Evolutionary conservation across 2,113 vertebrate species (phyloP), one percentile per base, ranked within the genome.

Genomic region (Origma solitaria): DNA sequence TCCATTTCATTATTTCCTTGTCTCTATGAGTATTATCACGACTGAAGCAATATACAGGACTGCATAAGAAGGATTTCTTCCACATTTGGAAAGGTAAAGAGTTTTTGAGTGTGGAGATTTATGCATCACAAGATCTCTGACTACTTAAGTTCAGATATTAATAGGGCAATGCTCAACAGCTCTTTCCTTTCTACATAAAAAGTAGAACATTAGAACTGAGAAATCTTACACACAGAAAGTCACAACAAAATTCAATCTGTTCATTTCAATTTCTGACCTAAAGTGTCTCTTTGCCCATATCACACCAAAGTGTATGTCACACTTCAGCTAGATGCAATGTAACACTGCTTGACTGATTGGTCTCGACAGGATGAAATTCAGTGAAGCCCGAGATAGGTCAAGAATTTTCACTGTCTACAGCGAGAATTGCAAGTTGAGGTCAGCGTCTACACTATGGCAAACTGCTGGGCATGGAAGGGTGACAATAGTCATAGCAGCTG

Each of bases 221-320:
- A 91, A 91, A 72, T 30, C 37, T 88, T 69, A 56, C 51, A 47
- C 31, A 27, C 27, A 58, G 8, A 22, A 25, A 73, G n/a, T 86
- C 78, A 90, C 64, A 31, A 3, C n/a, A 83, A 83, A 85, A 88
- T 44, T 30, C 38, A 60, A 40, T 61, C 53, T 91, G 56, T 45
- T 92, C 38, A 17, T 82, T 94, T 91, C 56, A 35, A 27, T 95
- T 91, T 87, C 81, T 94, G 83, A 96, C 80, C 70, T 51, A 30
- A 71, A 86, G 16, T 22, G 28, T 62, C 37, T 75, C 61, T 84
- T 58, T 94, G 61, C 38, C 53, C 64, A 20, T 56, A 86, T 85
- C 54, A 77, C 54, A 42, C 47, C 38, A 19, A 84, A 82, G 25
- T 70, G 24, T 60, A n/a, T 79, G 66, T 80, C 80, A 80, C 53